Base-by-base conservation (phyloP, 2,797 vertebrate species). In the Bovichtus variegatus region DNA sequence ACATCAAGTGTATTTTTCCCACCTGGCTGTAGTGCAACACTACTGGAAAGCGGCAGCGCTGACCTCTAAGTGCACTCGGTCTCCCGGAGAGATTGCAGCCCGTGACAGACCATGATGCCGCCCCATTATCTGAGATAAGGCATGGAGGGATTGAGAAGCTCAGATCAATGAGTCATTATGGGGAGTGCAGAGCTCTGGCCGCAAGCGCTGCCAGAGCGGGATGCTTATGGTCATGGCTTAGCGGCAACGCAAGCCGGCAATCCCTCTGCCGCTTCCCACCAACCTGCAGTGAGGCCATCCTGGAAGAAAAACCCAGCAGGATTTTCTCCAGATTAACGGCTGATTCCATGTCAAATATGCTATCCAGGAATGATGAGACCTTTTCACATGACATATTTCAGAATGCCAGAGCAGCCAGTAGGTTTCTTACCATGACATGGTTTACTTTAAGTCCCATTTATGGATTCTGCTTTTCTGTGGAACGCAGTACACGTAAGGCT, bases 31-130 rank as follows among this genome's bases (percentile, higher is more conserved):
- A 70, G 68, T 69, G 49, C 12, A 55, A 53, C 72, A 36, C 67
- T 21, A 49, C 29, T 76, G 71, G 78, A 77, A 78, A 80, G 74
- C 62, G 61, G 44, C 76, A 40, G 61, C 15, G 3, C 43, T 93
- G 93, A 93, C 91, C 91, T 90, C 81, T 82, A 76, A 86, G 80
- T 92, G 93, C 89, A 82, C 89, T 90, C 83, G 57, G 80, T 77
- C 82, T 89, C 78, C 64, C 4, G 43, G 76, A 81, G 81, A 86
- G 85, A 88, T 87, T 78, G 81, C 75, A 55, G 81, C 66, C 76
- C 77, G 80, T 89, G 89, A 89, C 85, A 75, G 84, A 83, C 87
- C 74, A 43, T 23, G 76, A 90, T 84, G 87, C 71, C 2, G 61
- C 76, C 54, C 88, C 86, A 89, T 92, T 89, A 89, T 83, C 82